A percentile compares a stretch with the other conserved stretches of the same genome.
phyloP scores from a whole-genome alignment of 2,888 invertebrate genomes.

The Melieria crassipennis region DNA sequence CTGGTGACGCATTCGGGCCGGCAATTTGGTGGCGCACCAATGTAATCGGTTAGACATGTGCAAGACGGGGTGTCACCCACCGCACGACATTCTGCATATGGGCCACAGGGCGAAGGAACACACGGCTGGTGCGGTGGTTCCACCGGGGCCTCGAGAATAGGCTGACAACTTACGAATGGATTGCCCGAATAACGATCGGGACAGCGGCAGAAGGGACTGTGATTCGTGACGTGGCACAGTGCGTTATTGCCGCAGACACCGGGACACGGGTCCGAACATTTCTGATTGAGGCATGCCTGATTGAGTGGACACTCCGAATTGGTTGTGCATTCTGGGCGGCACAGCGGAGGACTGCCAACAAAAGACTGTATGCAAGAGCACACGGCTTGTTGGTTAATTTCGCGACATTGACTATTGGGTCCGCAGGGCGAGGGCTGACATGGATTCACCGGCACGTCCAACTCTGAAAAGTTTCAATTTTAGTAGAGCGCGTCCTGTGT shows the following conservation, averaged over 20 bases:
- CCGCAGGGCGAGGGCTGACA: slow-evolving; percentile 84
- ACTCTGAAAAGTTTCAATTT: slow-evolving; percentile 48
- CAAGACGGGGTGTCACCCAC: slow-evolving; percentile 74
- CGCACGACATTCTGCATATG: slow-evolving; percentile 73
- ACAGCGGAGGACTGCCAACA: slow-evolving; percentile 74
- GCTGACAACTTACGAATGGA: slow-evolving; percentile 72
- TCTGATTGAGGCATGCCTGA: slow-evolving; percentile 76
- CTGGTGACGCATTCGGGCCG: slow-evolving; percentile 83
- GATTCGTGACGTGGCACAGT: slow-evolving; percentile 80
- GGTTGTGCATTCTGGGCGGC: slow-evolving; percentile 78
- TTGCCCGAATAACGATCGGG: slow-evolving; percentile 73
- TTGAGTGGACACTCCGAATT: slow-evolving; percentile 78
- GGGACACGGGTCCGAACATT: slow-evolving; percentile 78
- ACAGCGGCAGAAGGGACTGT: slow-evolving; percentile 79
- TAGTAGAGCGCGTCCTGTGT: neutral
- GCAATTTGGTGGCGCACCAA: slow-evolving; percentile 79
- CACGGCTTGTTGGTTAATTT: slow-evolving; percentile 75
- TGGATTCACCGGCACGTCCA: slow-evolving; percentile 52
- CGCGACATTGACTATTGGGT: slow-evolving; percentile 81
- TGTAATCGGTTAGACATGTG: slow-evolving; percentile 70
- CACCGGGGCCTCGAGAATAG: slow-evolving; percentile 51
- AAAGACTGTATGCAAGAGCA: slow-evolving; percentile 75
- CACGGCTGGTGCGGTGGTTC: slow-evolving; percentile 73
- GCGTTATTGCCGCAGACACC: slow-evolving; percentile 78
- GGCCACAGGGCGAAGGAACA: slow-evolving; percentile 74